Evolutionary conservation across 2,113 vertebrate genomes (phyloP).

Genomic region (Coptodon rendalli): DNA sequence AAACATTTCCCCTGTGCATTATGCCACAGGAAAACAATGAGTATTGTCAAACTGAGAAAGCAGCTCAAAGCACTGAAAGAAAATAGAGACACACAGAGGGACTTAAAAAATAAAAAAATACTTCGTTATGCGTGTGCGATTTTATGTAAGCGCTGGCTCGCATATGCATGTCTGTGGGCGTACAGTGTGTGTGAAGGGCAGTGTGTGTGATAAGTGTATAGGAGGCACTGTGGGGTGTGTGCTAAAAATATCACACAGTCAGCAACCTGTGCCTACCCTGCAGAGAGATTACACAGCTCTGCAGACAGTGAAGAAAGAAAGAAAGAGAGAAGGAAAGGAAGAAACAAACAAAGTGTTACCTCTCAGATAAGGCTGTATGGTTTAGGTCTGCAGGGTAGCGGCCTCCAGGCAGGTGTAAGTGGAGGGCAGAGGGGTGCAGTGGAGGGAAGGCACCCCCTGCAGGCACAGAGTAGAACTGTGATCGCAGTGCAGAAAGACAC

Average conservation of each 20-base stretch:
- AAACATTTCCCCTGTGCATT: slow-evolving; percentile 31
- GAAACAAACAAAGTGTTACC: slow-evolving; percentile 58
- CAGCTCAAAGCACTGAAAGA: slow-evolving; percentile 1
- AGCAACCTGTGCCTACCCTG: slow-evolving; percentile 59
- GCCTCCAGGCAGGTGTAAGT: slow-evolving; percentile 87
- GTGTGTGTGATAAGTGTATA: slow-evolving; percentile 44
- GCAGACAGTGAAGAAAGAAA: not conserved
- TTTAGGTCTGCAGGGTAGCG: slow-evolving; percentile 84
- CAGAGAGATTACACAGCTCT: slow-evolving; percentile 49
- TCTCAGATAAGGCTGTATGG: slow-evolving; percentile 75
- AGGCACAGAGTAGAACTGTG: slow-evolving; percentile 87
- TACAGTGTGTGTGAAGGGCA: not conserved
- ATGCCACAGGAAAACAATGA: slow-evolving; percentile 23
- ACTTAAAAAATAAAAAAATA: not conserved
- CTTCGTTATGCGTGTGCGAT: not conserved
- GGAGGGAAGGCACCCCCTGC: slow-evolving; percentile 81
- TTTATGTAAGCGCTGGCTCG: not conserved
- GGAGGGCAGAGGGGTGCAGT: slow-evolving; percentile 87
- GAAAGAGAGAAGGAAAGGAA: not conserved
- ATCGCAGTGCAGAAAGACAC: slow-evolving; percentile 86
- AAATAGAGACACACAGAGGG: not conserved
- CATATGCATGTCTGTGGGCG: not conserved
- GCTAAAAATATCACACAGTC: slow-evolving; percentile 67
- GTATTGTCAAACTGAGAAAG: slow-evolving; percentile 18
- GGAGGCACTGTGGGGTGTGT: slow-evolving; percentile 51